phyloP scores from a whole-genome alignment of 2,113 vertebrate genomes.

The Emydocephalus ijimae region DNA sequence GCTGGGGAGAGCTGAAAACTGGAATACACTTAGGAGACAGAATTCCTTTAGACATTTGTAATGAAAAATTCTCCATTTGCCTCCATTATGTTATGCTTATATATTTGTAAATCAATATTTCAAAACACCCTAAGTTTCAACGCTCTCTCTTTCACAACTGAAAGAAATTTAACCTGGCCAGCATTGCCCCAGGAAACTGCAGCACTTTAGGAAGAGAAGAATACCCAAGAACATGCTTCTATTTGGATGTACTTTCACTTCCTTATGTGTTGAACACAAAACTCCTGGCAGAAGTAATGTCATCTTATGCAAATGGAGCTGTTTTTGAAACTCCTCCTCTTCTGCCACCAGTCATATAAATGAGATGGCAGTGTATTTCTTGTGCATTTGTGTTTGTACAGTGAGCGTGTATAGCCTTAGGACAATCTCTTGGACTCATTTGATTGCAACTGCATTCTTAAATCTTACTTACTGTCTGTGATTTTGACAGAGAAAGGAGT shows the following conservation, averaged over 20 bases:
- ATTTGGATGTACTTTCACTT: not conserved
- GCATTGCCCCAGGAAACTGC: not conserved
- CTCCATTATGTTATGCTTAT: not conserved
- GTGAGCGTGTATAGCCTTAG: slow-evolving; percentile 21
- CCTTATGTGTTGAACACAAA: not conserved
- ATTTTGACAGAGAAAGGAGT: slow-evolving; percentile 66
- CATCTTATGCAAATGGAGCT: not conserved
- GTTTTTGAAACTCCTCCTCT: not conserved
- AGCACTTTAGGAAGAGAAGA: not conserved
- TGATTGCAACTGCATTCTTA: slow-evolving; percentile 57
- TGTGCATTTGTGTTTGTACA: not conserved
- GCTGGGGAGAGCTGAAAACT: not conserved
- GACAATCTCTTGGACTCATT: slow-evolving; percentile 27
- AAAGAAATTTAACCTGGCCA: not conserved
- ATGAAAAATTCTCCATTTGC: not conserved
- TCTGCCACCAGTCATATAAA: slow-evolving; percentile 14
- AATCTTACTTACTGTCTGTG: slow-evolving; percentile 62
- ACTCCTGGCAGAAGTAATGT: not conserved
- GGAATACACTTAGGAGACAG: not conserved
- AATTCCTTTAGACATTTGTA: not conserved
- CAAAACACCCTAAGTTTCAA: not conserved
- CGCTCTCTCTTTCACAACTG: not conserved
- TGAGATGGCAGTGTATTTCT: not conserved
- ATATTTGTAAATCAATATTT: not conserved
- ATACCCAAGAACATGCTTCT: not conserved